Evolutionary conservation across 2,888 invertebrate genomes (phyloP).

Genomic region (Tanytarsus gracilentus): DNA sequence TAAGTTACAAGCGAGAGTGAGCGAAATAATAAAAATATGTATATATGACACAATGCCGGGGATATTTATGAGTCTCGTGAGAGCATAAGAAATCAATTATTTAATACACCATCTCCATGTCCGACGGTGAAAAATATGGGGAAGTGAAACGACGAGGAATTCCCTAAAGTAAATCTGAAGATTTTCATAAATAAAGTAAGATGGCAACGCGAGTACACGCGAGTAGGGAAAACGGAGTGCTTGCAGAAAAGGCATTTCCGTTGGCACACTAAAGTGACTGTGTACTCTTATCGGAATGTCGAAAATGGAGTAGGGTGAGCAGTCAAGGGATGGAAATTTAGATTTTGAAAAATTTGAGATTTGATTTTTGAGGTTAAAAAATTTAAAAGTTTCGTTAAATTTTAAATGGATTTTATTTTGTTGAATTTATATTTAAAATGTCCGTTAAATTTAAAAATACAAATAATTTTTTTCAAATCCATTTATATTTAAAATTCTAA

Average conservation of each 20-base stretch:
- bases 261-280: not conserved
- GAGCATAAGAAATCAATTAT: slow-evolving; percentile 26
- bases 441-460: no score
- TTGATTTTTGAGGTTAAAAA: no score
- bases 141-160: slow-evolving; percentile 7
- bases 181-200: slow-evolving; percentile 5
- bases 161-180: slow-evolving; percentile 20
- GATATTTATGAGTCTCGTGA: slow-evolving; percentile 21
- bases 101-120: slow-evolving; percentile 11
- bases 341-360: no score
- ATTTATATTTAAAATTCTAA: no score
- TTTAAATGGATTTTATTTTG: no score
- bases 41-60: slow-evolving; percentile 17
- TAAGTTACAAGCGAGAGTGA: not conserved
- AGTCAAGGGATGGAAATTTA: no score
- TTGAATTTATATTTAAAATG: no score
- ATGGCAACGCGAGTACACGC: not conserved
- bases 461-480: no score
- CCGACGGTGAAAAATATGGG: not conserved
- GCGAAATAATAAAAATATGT: not conserved
- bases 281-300: not conserved
- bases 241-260: not conserved
- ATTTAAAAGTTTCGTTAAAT: no score
- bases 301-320: not conserved
- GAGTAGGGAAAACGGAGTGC: not conserved